Base-by-base conservation (phyloP, 2,113 vertebrate species). In the Xenus cinereus region DNA sequence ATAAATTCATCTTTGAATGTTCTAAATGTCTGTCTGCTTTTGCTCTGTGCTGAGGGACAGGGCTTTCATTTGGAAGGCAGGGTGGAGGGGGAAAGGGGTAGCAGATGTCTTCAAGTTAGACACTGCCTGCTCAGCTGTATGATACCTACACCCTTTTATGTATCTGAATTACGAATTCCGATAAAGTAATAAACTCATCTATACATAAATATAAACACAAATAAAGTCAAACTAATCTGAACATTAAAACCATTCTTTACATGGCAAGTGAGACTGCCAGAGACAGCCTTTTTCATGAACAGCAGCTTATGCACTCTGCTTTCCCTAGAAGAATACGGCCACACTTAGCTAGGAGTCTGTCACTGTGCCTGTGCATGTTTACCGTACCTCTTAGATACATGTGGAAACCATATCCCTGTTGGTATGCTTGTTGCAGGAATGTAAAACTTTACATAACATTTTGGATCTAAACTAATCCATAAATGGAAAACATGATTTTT, bases 371-470 rank as follows among this genome's bases (percentile, higher is more conserved):
- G 60, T 67, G 7, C 41, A 28, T 32, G 7, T 35, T 76, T 82
- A 30, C 28, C 10, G 6, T n/a, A 45, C 3, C 30, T 66, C 28
- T 66, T 41, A 54, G 37, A 33, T 41, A 39, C 9, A 9, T 74
- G 71, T 50, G 63, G 18, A 67, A 90, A 39, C 7, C 0, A 0
- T 12, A 80, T 28, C 28, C 7, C 14, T 77, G 8, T n/a, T 43
- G 37, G 51, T n/a, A 45, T 18, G 12, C 4, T 23, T 63, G 7
- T 66, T 78, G 35, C 10, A 10, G 16, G 28, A 72, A 76, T 6
- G 3, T 67, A 78, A 59, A 74, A 32, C 24, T 48, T 54, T 9
- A 17, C 14, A 43, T 26, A 48, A 28, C 14, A 17, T 57, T 73
- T 95, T 64, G 43, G 13, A 46, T 63, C 7, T 24, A 72, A 90